Base-by-base conservation (phyloP, 2,888 invertebrate species). In the Cyclophora albipunctata region DNA sequence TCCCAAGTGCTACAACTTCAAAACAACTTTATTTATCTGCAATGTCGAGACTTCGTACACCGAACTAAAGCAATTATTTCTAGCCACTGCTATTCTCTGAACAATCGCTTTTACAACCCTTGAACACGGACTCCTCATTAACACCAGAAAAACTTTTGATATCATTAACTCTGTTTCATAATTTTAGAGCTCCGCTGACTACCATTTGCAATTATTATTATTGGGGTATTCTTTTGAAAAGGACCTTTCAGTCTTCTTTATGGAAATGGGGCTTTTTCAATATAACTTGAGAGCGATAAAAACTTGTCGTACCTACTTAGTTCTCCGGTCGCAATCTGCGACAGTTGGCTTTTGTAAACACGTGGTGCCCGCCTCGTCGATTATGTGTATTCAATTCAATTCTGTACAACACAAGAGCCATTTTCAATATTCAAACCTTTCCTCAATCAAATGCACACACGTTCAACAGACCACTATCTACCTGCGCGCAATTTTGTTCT, bases 381-480 rank as follows among this genome's bases (percentile, higher is more conserved):
- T 75, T 73, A 71, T 56, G 78, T 64, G 75, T 73, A 80, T 79
- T 84, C 76, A 69, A 81, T 81, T 66, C 67, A 82, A 56, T 45
- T 60, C 73, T 54, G 51, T 62, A 79, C 70, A 80, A 69, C 77
- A 81, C 83, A 87, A 83, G 84, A 81, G 73, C 69, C 71, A 59
- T 83, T 86, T 87, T 86, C 81, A 83, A 82, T 84, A 83, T 83
- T 78, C 78, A 81, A 73, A 71, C 68, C 66, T 63, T 5, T 60
- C 64, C 58, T 71, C 77, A 75, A 81, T 78, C 75, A 72, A 74
- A 72, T 83, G 82, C 85, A 84, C 81, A 80, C 78, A 82, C 78
- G 73, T 71, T 64, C 66, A 63, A 43, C 59, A 69, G 66, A 63
- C 62, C 60, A 56, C 63, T 56, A 48, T 58, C 52, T 48, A 58